phyloP scores from a whole-genome alignment of 2,797 vertebrate genomes.

The Delichon dasypus region DNA sequence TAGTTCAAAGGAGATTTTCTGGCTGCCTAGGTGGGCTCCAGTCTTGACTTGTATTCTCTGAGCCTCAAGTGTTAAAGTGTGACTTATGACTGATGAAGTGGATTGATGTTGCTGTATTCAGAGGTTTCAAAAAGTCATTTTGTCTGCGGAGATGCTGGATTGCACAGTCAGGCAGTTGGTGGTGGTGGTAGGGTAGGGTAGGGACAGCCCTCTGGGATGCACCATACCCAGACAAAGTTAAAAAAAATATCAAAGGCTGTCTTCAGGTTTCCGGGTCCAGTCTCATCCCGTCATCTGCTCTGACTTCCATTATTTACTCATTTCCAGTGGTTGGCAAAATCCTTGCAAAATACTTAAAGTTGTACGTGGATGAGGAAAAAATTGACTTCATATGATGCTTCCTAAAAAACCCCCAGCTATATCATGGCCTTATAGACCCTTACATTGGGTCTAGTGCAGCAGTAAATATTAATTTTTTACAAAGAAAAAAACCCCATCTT shows the following conservation, averaged over 20 bases:
- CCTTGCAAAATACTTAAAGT: not conserved
- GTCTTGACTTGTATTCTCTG: not conserved
- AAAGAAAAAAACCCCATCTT: conserved; percentile 1
- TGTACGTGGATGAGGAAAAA: not conserved
- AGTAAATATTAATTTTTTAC: conserved; percentile 11
- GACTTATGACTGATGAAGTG: not conserved
- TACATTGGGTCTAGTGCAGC: conserved; percentile 26
- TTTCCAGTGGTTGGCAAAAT: not conserved
- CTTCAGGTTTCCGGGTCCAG: not conserved
- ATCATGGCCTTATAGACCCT: not conserved
- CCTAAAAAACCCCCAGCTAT: not conserved
- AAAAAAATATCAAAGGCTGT: not conserved
- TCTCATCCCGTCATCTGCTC: not conserved
- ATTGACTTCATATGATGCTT: not conserved
- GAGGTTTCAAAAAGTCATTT: not conserved
- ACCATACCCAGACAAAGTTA: not conserved
- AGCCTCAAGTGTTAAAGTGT: not conserved
- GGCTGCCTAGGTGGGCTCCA: not conserved
- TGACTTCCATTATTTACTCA: not conserved
- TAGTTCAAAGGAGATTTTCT: not conserved
- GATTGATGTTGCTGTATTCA: not conserved
- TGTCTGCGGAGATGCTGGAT: not conserved
- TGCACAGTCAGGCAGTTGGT: not conserved
- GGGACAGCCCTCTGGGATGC: not conserved
- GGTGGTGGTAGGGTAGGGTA: not conserved